Percentiles rank a stretch among this genome's conserved stretches.
Evolutionary conservation across 2,888 invertebrate species (phyloP).

Genomic region (Blera fallax): DNA sequence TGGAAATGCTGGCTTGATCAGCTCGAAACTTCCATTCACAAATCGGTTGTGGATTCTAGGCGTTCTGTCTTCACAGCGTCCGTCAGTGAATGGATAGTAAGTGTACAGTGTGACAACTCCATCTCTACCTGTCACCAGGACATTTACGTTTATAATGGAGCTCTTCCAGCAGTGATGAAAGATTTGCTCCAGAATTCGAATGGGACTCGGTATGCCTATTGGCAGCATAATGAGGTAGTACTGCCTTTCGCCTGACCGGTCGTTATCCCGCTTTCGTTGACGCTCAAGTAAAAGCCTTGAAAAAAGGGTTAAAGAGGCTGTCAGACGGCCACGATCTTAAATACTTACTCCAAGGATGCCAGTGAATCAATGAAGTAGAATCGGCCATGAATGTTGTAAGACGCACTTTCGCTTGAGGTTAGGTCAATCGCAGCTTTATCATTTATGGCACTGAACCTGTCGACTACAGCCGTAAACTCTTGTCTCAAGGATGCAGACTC

Average conservation of each 20-base stretch:
- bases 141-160: slow-evolving; percentile 18
- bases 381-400: no score
- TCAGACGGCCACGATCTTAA: no score
- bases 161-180: not conserved
- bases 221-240: slow-evolving; percentile 15
- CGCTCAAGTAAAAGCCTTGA: not conserved
- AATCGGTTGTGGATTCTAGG: slow-evolving; percentile 5
- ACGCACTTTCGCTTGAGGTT: not conserved
- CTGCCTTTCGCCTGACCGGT: not conserved
- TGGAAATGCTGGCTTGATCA: not conserved
- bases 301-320: no score
- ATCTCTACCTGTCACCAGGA: not conserved
- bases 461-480: not conserved
- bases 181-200: not conserved
- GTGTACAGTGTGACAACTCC: slow-evolving; percentile 21
- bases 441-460: not conserved
- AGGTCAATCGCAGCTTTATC: not conserved
- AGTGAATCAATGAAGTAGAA: no score
- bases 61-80: not conserved
- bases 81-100: slow-evolving; percentile 2
- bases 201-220: not conserved
- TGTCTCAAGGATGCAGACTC: not conserved
- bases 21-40: not conserved
- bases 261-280: not conserved
- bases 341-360: no score